Conservation (phyloP, 2,113 vertebrate species). For the Brevimyrus niger region DNA sequence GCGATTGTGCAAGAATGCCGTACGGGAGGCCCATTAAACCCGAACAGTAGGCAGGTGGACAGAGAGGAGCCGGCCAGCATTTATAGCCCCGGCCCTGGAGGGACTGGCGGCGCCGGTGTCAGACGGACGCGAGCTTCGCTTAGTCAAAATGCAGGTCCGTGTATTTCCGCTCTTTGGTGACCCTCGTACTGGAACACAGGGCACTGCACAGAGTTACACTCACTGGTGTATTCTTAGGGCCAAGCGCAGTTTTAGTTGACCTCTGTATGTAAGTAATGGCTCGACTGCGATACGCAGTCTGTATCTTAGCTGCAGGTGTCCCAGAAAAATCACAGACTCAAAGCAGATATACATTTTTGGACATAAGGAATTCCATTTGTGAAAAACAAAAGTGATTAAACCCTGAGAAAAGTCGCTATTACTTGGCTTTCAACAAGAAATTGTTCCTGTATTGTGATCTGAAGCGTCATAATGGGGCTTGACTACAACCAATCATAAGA, state of each 20-base stretch:
- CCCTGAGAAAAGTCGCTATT: background rate
- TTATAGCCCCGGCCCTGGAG: background rate
- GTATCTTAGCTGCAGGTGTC: background rate
- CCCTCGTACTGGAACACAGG: background rate
- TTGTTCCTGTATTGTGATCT: background rate
- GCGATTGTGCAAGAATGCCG: conserved; percentile 64
- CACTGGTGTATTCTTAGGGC: background rate
- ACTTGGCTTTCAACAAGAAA: background rate
- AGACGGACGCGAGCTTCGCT: background rate
- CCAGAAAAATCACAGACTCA: background rate
- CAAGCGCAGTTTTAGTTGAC: background rate
- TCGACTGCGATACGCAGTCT: background rate
- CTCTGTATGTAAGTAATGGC: background rate
- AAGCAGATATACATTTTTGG: background rate
- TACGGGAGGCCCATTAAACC: conserved; percentile 66
- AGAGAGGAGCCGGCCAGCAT: conserved; percentile 67
- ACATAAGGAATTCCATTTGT: background rate
- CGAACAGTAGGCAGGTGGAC: conserved; percentile 64
- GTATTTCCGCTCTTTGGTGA: background rate
- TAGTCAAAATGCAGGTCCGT: background rate
- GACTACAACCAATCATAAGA: background rate
- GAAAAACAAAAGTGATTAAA: background rate
- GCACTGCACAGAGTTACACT: background rate
- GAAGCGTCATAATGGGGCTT: background rate
- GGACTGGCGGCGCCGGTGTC: background rate